A percentile compares a stretch with the other conserved stretches of the same genome.
Conservation (phyloP, 2,888 invertebrate genomes). For the Sarcophaga rosellei region DNA sequence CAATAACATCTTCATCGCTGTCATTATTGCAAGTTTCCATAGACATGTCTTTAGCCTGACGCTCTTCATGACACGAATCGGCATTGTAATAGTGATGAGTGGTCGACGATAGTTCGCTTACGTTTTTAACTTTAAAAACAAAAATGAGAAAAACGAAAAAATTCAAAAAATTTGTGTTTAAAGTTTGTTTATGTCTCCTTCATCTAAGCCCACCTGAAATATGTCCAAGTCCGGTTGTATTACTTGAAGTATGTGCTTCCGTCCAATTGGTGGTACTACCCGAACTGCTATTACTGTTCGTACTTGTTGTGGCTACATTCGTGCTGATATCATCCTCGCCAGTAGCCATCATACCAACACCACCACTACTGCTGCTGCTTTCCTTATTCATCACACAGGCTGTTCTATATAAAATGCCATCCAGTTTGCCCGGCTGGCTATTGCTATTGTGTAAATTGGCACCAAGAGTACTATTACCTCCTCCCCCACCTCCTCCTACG, state of each 20-base stretch:
- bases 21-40: constrained; percentile 80
- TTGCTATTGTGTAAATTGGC: constrained; percentile 77
- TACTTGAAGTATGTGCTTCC: constrained; percentile 65
- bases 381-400: constrained; percentile 80
- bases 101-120: constrained; percentile 80
- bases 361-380: constrained; percentile 51
- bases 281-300: constrained; percentile 70
- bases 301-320: constrained; percentile 69
- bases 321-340: constrained; percentile 78
- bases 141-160: neutral
- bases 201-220: constrained; percentile 75
- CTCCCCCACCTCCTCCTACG: constrained; percentile 65
- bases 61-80: constrained; percentile 77
- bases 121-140: constrained; percentile 77
- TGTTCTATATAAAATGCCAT: constrained; percentile 80
- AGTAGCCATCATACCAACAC: constrained; percentile 49
- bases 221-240: constrained; percentile 74
- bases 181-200: too few relatives aligned
- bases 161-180: neutral
- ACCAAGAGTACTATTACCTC: constrained; percentile 61
- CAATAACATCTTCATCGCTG: constrained; percentile 81
- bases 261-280: constrained; percentile 60
- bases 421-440: constrained; percentile 78
- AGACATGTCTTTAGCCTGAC: constrained; percentile 74
- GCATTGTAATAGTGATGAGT: constrained; percentile 81